Evolutionary conservation across 2,888 invertebrate genomes (phyloP), one percentile per base, ranked within the genome.

Genomic region (Galerucella pusilla): DNA sequence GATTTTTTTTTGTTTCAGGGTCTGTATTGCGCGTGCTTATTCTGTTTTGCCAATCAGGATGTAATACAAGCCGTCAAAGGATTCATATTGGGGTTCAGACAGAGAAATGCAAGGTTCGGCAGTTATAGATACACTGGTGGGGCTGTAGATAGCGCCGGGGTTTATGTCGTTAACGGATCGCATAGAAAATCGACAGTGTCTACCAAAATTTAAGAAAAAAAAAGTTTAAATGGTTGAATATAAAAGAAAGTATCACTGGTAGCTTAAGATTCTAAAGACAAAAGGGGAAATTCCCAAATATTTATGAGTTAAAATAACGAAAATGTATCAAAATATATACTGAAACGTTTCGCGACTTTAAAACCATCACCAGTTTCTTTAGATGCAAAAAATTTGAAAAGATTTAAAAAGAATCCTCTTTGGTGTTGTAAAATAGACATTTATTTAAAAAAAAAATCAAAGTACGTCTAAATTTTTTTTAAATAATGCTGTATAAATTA

Each of bases 1-100:
- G 5, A 35, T 5, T 35, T 35, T 35, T 35, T 35, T 35, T 35
- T 35, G 35, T 87, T 88, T 49, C 85, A 93, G 93, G 94, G 94
- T 45, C 87, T 93, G 46, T 93, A 92, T 82, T 92, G 94, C 5
- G 90, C 94, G 0, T 89, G 93, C 67, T 88, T 94, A 7, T 93
- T 93, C 84, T 93, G 93, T 84, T 94, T 94, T 88, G 93, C 93
- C 79, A 94, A 94, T 86, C 92, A 93, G 78, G 94, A 94, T 85
- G 94, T 94, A 12, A 88, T 90, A 71, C 88, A 89, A 67, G 91
- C 91, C 4, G 84, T 90, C 25, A 88, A 88, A 73, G 86, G 88
- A 0, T 86, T 89, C 57, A 73, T 90, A 2, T 86, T 89, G 65
- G 88, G 90, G 59, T 88, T 80, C 65, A 77, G 82, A 45, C 81